Evolutionary conservation across 2,797 vertebrate species (phyloP), one percentile per base, ranked within the genome.

Genomic region (Odontamblyopus rebecca): DNA sequence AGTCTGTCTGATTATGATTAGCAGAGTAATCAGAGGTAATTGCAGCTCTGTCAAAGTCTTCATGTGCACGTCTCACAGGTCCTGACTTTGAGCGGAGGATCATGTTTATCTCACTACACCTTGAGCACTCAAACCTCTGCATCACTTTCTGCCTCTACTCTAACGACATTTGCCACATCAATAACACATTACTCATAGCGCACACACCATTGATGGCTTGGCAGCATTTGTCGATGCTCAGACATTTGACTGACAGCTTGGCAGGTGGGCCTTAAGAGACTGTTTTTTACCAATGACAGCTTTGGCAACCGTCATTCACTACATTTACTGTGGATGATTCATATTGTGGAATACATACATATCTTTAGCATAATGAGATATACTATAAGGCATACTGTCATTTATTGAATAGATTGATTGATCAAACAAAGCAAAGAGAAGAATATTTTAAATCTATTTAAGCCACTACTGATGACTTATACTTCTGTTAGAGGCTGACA

Each of bases 1-100:
- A 75, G 82, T 65, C 83, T 88, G 83, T 82, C 81, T 88, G 86
- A 86, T 86, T 88, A 76, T 86, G 82, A 87, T 90, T 88, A 84
- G 77, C 69, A 83, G 85, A 81, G 85, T 84, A 83, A 89, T 86
- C 83, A 89, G 84, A 79, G 73, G 70, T 88, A 86, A 89, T 88
- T 89, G 87, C 79, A 73, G 51, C 79, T 83, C 75, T 86, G 86
- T 80, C 82, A 82, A 82, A 82, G 79, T 48, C 59, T 75, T 74
- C 79, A 61, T 72, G 80, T 61, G 73, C 77, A 88, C 79, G 78
- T 85, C 73, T 85, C 76, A 74, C 72, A 78, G 75, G 76, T 76
- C 78, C 77, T 74, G 72, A 81, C 80, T 83, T 61, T 72, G 65
- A 79, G 77, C 67, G 67, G 30, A 71, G 64, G 30, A 71, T 74